Evolutionary conservation across 2,113 vertebrate species (phyloP).

Genomic region (Theropithecus gelada): DNA sequence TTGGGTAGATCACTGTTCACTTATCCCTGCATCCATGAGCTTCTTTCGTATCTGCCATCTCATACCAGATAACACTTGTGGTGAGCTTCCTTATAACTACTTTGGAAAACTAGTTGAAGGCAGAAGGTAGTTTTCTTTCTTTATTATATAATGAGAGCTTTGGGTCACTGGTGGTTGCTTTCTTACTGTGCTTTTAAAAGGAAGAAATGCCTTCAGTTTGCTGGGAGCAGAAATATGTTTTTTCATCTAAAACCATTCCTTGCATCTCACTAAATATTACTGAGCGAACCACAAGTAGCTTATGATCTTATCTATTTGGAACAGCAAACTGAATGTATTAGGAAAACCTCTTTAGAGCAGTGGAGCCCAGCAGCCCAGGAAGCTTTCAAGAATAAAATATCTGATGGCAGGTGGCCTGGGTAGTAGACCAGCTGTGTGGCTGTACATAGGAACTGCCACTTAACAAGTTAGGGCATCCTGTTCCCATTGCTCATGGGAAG

Average conservation of each 20-base stretch:
- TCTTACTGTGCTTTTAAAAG: conserved; percentile 68
- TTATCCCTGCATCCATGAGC: not conserved
- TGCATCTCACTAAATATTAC: conserved; percentile 70
- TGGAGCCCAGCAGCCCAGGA: conserved; percentile 39
- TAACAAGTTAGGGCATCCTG: conserved; percentile 67
- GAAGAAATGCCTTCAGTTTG: conserved; percentile 70
- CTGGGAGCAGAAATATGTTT: conserved; percentile 71
- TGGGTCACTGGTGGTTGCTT: conserved; percentile 65
- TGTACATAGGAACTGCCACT: conserved; percentile 66
- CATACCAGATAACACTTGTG: not conserved
- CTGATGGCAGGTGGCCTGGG: conserved; percentile 63
- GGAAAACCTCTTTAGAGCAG: conserved; percentile 57
- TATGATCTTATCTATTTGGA: conserved; percentile 67
- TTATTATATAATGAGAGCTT: conserved; percentile 56
- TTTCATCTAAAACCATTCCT: conserved; percentile 71
- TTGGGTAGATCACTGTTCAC: conserved; percentile 35
- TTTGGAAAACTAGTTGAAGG: conserved; percentile 64
- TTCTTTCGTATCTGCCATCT: conserved; percentile 33
- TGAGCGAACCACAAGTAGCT: conserved; percentile 61
- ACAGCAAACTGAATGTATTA: conserved; percentile 63
- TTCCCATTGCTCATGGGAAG: conserved; percentile 44
- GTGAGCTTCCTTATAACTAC: conserved; percentile 42
- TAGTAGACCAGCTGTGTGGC: conserved; percentile 68
- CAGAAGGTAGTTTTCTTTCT: conserved; percentile 63
- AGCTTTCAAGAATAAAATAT: conserved; percentile 68